Evolutionary conservation across 1,140 invertebrate species (phyloP), one percentile per base, ranked within the genome.

Genomic region (Bombus cullumanus): DNA sequence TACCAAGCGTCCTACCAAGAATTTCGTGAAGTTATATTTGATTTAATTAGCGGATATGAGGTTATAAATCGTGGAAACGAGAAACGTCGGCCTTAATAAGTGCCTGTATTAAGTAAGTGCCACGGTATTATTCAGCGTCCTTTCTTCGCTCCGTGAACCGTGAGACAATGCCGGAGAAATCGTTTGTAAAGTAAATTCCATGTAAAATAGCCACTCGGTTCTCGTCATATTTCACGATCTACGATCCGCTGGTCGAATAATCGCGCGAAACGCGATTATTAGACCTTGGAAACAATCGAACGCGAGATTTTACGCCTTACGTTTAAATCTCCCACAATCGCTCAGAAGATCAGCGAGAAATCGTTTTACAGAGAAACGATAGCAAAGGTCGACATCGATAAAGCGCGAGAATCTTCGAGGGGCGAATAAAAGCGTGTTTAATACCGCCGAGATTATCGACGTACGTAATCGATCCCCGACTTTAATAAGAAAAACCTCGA

Each of bases 41-140:
- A 81, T 85, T 85, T 81, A 85, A 85, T 85, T 85, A 85, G 78
- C 41, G 78, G 78, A 85, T 85, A 85, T 75, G 78, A 81, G 84
- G 83, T 79, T 80, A 85, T 85, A 85, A 85, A 85, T 85, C 77
- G 83, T 73, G 68, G 83, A 85, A 85, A 85, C 76, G 77, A 85
- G 83, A 85, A 85, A 85, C 77, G 83, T 85, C 83, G 43, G 3
- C 39, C 77, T 85, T 85, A 85, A 85, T 85, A 85, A 85, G 76
- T 80, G 41, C 39, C 53, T 43, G 83, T 80, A 80, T 85, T 85
- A 85, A 85, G 66, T 84, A 84, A 84, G 83, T 53, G 83, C 68
- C 34, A 72, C 68, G 68, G 41, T 22, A 80, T 85, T 85, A 85
- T 80, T 85, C 83, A 85, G 28, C 34, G n/a, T 15, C 15, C 76